phyloP scores from a whole-genome alignment of 2,888 invertebrate genomes.

The Schizaphis graminum region DNA sequence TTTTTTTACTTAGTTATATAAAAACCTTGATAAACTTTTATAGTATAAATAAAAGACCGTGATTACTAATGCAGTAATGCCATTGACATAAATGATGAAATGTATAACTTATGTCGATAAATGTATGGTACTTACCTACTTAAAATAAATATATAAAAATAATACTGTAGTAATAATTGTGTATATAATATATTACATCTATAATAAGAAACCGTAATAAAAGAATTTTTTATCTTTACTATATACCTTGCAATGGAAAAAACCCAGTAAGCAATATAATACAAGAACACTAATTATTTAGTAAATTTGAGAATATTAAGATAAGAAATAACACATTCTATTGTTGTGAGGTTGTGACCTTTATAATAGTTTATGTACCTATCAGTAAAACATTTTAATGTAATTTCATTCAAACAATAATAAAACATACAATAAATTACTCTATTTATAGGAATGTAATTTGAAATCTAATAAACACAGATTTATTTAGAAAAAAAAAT shows the following conservation, averaged over 20 bases:
- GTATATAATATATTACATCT: neutral
- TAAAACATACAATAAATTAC: neutral
- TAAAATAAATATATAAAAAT: neutral
- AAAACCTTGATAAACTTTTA: slow-evolving; percentile 11
- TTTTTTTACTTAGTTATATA: slow-evolving; percentile 1
- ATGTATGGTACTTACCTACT: neutral
- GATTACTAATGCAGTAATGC: neutral
- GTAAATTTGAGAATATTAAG: neutral
- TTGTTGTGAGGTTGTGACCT: neutral
- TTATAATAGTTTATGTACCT: neutral
- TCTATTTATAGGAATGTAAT: neutral
- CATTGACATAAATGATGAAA: neutral
- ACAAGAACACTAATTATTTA: neutral
- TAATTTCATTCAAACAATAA: neutral
- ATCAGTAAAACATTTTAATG: neutral
- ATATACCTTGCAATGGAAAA: neutral
- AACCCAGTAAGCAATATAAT: neutral
- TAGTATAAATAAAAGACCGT: neutral
- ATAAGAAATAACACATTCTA: neutral
- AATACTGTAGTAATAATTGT: neutral
- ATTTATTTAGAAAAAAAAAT: neutral
- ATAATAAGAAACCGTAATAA: neutral
- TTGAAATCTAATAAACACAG: neutral
- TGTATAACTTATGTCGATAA: neutral
- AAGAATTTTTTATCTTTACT: neutral